These are phyloP conservation scores for Charina bottae DNA, from an alignment of 2,113 vertebrate genomes.

Conservation along the genomic window DNA sequence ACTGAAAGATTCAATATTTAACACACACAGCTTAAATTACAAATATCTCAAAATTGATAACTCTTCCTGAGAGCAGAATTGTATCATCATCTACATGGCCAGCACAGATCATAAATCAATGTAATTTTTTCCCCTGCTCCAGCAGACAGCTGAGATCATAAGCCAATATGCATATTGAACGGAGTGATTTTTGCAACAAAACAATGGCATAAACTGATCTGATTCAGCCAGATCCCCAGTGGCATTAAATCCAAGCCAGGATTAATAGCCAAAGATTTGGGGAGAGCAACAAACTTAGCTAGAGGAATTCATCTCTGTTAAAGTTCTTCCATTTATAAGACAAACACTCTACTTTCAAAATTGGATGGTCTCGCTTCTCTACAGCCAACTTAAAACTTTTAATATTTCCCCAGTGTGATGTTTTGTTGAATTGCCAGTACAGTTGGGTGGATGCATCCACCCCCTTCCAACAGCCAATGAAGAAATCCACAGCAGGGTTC, in stretches of 20 bases:
- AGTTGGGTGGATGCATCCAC: neutral
- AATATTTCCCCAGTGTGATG: slow-evolving; percentile 34
- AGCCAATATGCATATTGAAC: slow-evolving; percentile 10
- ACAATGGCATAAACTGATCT: slow-evolving; percentile 33
- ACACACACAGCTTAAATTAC: neutral
- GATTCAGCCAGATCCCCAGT: neutral
- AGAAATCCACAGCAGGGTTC: slow-evolving; percentile 20
- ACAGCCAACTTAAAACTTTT: slow-evolving; percentile 19
- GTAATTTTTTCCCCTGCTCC: slow-evolving; percentile 8
- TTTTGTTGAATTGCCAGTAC: slow-evolving; percentile 17
- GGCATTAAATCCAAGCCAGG: neutral
- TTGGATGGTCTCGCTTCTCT: slow-evolving; percentile 47
- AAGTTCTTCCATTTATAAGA: slow-evolving; percentile 31
- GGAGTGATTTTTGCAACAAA: neutral
- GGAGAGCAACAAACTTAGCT: slow-evolving; percentile 18
- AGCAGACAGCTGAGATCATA: neutral
- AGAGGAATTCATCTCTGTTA: neutral
- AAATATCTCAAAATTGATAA: neutral
- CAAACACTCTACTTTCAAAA: slow-evolving; percentile 32
- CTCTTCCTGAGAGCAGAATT: neutral
- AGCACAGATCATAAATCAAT: neutral
- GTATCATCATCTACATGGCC: neutral
- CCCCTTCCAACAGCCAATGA: slow-evolving; percentile 5
- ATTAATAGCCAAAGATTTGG: slow-evolving; percentile 10
- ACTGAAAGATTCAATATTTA: neutral